Conservation (phyloP, 2,888 invertebrate genomes). For the Cephus pygmeus region DNA sequence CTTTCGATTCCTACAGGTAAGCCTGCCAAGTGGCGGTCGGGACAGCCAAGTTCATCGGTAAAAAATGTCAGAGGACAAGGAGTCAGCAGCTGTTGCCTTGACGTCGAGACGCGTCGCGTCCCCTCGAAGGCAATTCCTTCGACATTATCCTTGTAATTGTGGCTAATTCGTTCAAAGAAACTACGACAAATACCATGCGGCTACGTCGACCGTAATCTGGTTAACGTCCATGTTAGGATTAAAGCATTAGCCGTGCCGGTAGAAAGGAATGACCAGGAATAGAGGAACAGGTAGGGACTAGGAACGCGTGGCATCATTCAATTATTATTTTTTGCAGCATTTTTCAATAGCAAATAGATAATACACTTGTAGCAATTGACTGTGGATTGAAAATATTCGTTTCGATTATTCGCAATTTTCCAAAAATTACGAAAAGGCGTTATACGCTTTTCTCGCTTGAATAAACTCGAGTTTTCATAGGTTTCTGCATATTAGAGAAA, state of each 20-base stretch:
- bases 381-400: not conserved
- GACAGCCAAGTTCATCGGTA: not conserved
- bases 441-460: no score
- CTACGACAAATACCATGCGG: conserved; percentile 33
- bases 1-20: not conserved
- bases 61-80: not conserved
- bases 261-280: conserved; percentile 18
- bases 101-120: not conserved
- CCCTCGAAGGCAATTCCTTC: conserved; percentile 7
- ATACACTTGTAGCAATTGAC: not conserved
- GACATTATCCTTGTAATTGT: conserved; percentile 54
- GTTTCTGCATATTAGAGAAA: no score
- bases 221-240: conserved; percentile 57
- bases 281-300: conserved; percentile 4
- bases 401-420: not conserved
- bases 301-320: conserved; percentile 30
- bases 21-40: not conserved
- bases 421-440: no score
- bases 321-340: conserved; percentile 30
- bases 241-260: conserved; percentile 44
- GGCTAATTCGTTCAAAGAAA: conserved; percentile 55
- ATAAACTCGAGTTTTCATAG: no score
- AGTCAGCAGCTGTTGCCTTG: not conserved
- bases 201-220: conserved; percentile 46
- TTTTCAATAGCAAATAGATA: not conserved